These are phyloP conservation scores for Chanos chanos DNA, from an alignment of 2,797 vertebrate genomes.

Conservation along the genomic window DNA sequence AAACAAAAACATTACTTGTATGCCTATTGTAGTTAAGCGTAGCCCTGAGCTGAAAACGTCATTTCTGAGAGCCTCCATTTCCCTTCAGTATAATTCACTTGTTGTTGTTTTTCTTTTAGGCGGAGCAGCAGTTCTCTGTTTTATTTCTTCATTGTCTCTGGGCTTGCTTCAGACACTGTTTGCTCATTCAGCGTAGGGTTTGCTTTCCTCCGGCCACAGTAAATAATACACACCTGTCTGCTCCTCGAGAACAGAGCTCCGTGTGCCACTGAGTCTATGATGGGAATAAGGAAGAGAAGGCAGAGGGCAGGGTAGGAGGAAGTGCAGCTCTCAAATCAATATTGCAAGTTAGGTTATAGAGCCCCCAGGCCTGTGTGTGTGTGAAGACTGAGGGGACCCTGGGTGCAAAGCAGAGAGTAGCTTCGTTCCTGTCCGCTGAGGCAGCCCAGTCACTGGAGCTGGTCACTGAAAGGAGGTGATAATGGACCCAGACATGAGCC, in stretches of 20 bases:
- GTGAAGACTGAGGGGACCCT: conserved; percentile 10
- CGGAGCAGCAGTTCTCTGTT: background rate
- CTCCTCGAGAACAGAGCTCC: conserved; percentile 16
- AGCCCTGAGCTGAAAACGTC: background rate
- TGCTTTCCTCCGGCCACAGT: conserved; percentile 37
- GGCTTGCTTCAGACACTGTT: conserved; percentile 26
- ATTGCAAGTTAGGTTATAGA: conserved; percentile 49
- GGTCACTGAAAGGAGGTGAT: no score
- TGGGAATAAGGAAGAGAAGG: no score
- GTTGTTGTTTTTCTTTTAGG: background rate
- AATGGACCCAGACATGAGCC: no score
- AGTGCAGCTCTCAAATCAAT: conserved; percentile 46
- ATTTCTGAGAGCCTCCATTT: background rate
- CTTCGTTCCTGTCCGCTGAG: conserved; percentile 42
- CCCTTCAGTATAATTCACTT: conserved; percentile 1
- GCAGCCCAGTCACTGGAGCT: background rate
- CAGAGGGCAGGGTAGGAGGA: conserved; percentile 30
- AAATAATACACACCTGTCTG: conserved; percentile 48
- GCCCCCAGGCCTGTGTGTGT: conserved; percentile 27
- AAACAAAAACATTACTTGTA: no score
- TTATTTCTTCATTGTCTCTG: background rate
- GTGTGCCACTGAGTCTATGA: conserved; percentile 36
- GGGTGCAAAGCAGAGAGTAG: conserved; percentile 37
- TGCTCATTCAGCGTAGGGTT: conserved; percentile 33
- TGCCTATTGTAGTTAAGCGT: no score